Percentiles rank a stretch among this genome's conserved stretches.
These are phyloP conservation scores for Heterocephalus glaber DNA, from an alignment of 2,113 vertebrate genomes.

Conservation along the genomic window DNA sequence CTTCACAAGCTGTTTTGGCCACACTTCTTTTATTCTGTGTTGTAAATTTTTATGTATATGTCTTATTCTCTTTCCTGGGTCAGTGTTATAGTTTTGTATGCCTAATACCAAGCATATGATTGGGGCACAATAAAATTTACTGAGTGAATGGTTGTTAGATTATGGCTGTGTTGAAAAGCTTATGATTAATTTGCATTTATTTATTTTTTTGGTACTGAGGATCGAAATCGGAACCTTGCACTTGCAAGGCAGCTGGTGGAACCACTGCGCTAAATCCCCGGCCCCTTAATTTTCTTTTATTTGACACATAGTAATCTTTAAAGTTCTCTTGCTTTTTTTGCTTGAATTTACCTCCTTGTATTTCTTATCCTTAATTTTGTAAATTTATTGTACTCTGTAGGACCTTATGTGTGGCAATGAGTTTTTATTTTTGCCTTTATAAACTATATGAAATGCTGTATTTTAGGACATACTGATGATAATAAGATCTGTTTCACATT, in stretches of 20 bases:
- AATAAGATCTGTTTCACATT: constrained; percentile 8
- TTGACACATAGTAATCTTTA: background rate
- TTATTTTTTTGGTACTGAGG: too few relatives aligned
- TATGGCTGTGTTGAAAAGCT: background rate
- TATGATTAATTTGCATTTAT: background rate
- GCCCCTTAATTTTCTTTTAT: too few relatives aligned
- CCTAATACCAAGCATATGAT: background rate
- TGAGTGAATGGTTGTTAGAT: background rate
- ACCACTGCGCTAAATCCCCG: too few relatives aligned
- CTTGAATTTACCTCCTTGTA: background rate
- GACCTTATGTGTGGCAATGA: background rate
- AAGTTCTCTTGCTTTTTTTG: background rate
- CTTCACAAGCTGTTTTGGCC: background rate
- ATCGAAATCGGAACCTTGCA: too few relatives aligned
- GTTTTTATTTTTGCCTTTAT: background rate
- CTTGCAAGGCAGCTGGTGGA: too few relatives aligned
- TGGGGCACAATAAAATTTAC: background rate
- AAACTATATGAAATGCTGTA: background rate
- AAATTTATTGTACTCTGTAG: background rate
- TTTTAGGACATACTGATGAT: background rate
- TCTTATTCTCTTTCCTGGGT: background rate
- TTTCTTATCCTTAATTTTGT: background rate
- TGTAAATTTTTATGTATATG: background rate
- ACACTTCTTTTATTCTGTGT: background rate
- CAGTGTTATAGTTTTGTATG: background rate